Conservation (phyloP, 2,113 vertebrate genomes). For the Pogona vitticeps region DNA sequence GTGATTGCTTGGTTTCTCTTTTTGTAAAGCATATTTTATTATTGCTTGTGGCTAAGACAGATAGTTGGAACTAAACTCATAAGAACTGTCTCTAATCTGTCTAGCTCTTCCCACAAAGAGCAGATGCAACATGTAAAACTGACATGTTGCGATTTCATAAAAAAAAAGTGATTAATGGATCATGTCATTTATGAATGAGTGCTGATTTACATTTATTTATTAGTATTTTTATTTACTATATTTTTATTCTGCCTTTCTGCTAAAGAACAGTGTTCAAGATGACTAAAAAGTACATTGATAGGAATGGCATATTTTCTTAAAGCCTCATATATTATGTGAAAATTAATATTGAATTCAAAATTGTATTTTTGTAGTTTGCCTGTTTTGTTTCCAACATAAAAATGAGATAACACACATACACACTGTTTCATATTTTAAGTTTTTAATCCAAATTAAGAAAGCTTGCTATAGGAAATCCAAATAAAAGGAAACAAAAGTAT, state of each 20-base stretch:
- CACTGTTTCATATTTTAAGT: not conserved
- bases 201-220: not conserved
- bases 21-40: not conserved
- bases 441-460: conserved; percentile 14
- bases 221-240: too few relatives aligned
- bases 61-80: not conserved
- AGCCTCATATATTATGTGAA: not conserved
- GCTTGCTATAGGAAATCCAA: not conserved
- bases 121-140: not conserved
- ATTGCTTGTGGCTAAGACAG: not conserved
- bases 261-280: too few relatives aligned
- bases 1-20: not conserved
- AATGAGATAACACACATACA: not conserved
- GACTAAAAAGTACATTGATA: not conserved
- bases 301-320: not conserved
- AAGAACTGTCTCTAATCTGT: not conserved
- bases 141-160: not conserved
- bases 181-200: not conserved
- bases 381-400: not conserved
- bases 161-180: not conserved
- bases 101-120: not conserved
- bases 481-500: not conserved
- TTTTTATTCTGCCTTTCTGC: too few relatives aligned
- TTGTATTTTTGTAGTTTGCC: not conserved
- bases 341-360: not conserved